These are phyloP conservation scores for Pedicia rivosa DNA, from an alignment of 2,888 invertebrate genomes.

Conservation along the genomic window DNA sequence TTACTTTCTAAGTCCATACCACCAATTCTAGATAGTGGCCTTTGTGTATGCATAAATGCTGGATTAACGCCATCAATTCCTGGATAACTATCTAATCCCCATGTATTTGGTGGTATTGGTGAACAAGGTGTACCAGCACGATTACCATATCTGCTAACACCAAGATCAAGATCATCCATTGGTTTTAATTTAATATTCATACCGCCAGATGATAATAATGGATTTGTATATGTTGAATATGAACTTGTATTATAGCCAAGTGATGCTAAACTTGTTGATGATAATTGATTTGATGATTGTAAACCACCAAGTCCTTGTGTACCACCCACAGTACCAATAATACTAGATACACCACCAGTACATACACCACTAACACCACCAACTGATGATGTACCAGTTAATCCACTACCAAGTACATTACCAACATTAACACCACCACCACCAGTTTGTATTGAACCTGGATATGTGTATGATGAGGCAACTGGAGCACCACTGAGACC, in stretches of 20 bases:
- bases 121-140: conserved; percentile 46
- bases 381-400: conserved; percentile 11
- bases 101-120: conserved; percentile 41
- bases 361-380: conserved; percentile 4
- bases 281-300: conserved; percentile 12
- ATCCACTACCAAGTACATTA: conserved; percentile 19
- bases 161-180: conserved; percentile 54
- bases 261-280: conserved; percentile 21
- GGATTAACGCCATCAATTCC: conserved; percentile 39
- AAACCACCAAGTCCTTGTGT: conserved; percentile 12
- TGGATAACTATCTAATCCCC: conserved; percentile 45
- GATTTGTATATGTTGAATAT: conserved; percentile 46
- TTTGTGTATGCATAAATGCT: conserved; percentile 40
- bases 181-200: conserved; percentile 54
- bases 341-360: conserved; percentile 7
- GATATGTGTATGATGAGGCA: conserved; percentile 25
- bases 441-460: conserved; percentile 22
- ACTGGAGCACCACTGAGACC: conserved; percentile 26
- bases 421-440: conserved; percentile 15
- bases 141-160: conserved; percentile 40
- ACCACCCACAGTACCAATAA: conserved; percentile 6
- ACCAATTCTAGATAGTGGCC: conserved; percentile 37
- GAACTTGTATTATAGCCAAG: conserved; percentile 20
- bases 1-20: conserved; percentile 29
- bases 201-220: conserved; percentile 40